phyloP scores from a whole-genome alignment of 2,797 vertebrate genomes.

The Channa striata region DNA sequence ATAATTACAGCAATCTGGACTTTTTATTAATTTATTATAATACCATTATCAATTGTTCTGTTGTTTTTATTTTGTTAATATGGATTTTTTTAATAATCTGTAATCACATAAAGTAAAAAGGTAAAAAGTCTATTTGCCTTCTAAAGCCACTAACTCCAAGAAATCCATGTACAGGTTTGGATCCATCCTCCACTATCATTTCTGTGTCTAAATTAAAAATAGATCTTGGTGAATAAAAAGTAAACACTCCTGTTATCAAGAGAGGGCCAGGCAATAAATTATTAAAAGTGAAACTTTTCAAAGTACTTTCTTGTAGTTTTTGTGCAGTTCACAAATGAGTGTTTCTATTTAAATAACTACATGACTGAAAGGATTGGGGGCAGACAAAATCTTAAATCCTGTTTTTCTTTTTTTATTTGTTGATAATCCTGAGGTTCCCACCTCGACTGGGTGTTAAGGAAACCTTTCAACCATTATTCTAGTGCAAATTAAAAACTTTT shows the following conservation, averaged over 20 bases:
- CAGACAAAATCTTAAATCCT: not conserved
- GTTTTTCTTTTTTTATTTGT: not conserved
- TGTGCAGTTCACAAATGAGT: not conserved
- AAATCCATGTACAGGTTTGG: not conserved
- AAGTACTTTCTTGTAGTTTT: not conserved
- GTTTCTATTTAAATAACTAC: not conserved
- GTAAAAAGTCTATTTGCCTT: not conserved
- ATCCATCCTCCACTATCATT: not conserved
- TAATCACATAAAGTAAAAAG: too few species aligned
- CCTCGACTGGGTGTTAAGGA: not conserved
- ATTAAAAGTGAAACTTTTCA: not conserved
- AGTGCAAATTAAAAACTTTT: slow-evolving; percentile 28
- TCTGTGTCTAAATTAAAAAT: not conserved
- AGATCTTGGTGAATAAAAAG: not conserved
- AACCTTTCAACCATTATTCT: slow-evolving; percentile 21
- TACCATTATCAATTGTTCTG: too few species aligned
- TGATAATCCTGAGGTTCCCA: slow-evolving; percentile 2
- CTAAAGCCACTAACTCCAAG: not conserved
- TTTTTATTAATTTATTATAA: too few species aligned
- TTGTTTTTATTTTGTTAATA: too few species aligned
- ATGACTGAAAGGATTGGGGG: not conserved
- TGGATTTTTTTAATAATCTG: too few species aligned
- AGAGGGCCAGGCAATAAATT: not conserved
- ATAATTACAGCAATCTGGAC: too few species aligned
- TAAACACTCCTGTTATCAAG: not conserved